Base-by-base conservation (phyloP, 2,113 vertebrate genomes). In the Galeopterus variegatus region DNA sequence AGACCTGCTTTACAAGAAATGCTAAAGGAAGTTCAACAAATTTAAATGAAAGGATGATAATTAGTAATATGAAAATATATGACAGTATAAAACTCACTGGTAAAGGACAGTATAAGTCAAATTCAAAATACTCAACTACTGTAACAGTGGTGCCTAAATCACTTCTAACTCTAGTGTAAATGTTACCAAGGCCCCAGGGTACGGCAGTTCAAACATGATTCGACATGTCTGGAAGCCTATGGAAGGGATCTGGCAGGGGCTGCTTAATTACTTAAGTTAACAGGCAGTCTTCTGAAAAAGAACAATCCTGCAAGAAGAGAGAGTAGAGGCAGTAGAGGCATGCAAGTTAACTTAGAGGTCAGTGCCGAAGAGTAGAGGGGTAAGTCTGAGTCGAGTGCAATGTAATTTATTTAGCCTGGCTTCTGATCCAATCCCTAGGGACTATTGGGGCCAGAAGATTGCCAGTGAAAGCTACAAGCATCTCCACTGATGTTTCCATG, bases 251-350 rank as follows among this genome's bases (percentile, higher is more conserved):
- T 60, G 72, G 33, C 52, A 83, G 33, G 67, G 70, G 19, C 75
- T 95, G 41, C 81, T 67, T 93, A 88, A 82, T 92, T 87, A 69
- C 23, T 0, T 72, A 77, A 91, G n/a, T 88, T 94, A 86, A 58
- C 56, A 67, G 33, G 58, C 64, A 72, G 88, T 62, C 70, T 92
- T 70, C 89, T 52, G 83, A 60, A 87, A 76, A 92, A 88, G 89
- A 86, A 8, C 52, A 56, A 93, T 45, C 79, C n/a, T 82, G 21
- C 6, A 26, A 28, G 45, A 13, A 62, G 79, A 87, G 62, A 69
- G 76, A 36, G 45, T 62, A 12, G 50, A 88, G 83, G 60, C 24
- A 45, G 48, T n/a, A 7, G 69, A 92, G 50, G 31, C 6, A 7
- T 58, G 17, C n/a, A 87, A 14, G 56, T 84, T 72, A 72, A 45